Evolutionary conservation across 2,888 invertebrate genomes (phyloP), one percentile per base, ranked within the genome.

Genomic region (Archips crataeganus): DNA sequence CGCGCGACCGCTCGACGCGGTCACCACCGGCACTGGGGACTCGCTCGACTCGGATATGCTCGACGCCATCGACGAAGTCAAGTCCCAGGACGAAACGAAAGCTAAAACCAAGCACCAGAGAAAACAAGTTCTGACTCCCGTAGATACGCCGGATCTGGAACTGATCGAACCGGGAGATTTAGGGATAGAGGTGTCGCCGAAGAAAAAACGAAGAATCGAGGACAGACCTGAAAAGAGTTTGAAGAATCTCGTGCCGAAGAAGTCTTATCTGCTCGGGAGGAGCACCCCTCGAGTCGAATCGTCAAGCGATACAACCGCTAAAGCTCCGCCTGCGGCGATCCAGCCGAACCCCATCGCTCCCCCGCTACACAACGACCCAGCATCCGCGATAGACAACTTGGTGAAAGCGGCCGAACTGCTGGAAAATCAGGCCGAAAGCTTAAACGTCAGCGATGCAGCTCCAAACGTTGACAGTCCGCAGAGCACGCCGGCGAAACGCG

Each of bases 91-190:
- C 74, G 91, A 90, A 63, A 75, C 75, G 9, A 93, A 88, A 84
- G 79, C 75, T 51, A 94, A 94, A 82, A 87, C 83, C 39, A 94
- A 92, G 82, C 95, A 95, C 84, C 94, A 92, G 78, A 87, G 95
- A 77, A 95, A 95, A 83, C 95, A 95, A 82, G 93, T 95, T 42
- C 81, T 95, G 36, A 94, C 92, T 42, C 93, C 94, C 0, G 94
- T 94, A 2, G 92, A 92, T 57, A 85, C 86, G 54, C 91, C 94
- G 4, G 94, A 94, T 60, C 79, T 94, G 71, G 94, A 95, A 81
- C 84, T 95, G 2, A 94, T 95, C 68, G 91, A 92, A 79, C 91
- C 94, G 5, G 80, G 82, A 71, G 92, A 93, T 77, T 81, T 93
- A 65, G 90, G 88, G 1, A 81, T 91, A 65, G 87, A 88, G 72